Conservation (phyloP, 2,113 vertebrate genomes). For the Amazona guildingii region DNA sequence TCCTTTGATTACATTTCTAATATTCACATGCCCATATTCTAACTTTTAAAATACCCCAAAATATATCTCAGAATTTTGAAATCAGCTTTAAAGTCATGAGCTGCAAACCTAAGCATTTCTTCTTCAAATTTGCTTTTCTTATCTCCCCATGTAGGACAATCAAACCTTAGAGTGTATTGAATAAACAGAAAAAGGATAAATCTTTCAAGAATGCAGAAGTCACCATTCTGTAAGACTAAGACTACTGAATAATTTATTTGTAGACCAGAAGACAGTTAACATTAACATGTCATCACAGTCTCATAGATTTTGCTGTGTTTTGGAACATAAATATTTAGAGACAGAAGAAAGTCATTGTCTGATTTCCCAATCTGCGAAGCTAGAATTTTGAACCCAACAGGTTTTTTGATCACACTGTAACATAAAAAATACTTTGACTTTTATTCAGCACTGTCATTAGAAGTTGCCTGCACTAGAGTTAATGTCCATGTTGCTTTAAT, state of each 20-base stretch:
- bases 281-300: background rate
- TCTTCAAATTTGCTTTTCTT: background rate
- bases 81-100: background rate
- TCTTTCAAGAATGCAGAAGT: background rate
- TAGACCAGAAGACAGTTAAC: background rate
- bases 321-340: background rate
- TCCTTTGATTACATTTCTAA: background rate
- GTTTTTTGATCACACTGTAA: background rate
- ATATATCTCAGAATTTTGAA: background rate
- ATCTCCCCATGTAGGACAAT: background rate
- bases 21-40: background rate
- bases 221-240: background rate
- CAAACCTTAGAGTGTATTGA: background rate
- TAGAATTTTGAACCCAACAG: background rate
- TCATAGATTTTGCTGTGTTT: background rate
- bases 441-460: background rate
- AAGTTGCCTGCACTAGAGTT: background rate
- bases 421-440: background rate
- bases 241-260: slow-evolving; percentile 8
- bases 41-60: background rate
- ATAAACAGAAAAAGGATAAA: background rate
- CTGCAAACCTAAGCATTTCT: background rate
- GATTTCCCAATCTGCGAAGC: background rate
- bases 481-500: background rate
- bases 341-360: background rate